phyloP scores from a whole-genome alignment of 2,797 vertebrate genomes.

The Thaleichthys pacificus region DNA sequence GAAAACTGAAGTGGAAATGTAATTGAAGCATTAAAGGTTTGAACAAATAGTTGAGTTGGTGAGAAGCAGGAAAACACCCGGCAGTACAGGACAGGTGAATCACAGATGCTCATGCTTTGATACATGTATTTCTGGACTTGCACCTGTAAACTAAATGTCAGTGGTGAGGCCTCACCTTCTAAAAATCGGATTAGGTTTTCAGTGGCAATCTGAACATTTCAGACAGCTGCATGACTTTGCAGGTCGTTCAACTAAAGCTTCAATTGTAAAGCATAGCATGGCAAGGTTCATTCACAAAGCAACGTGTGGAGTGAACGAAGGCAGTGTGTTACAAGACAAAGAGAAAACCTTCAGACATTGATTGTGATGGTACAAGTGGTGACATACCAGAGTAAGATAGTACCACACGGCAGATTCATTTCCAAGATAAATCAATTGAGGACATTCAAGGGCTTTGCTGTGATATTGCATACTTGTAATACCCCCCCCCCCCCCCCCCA shows the following conservation, averaged over 20 bases:
- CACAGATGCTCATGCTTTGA: too few relatives aligned
- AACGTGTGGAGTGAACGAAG: background rate
- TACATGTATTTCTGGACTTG: conserved; percentile 14
- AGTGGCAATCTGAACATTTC: conserved; percentile 23
- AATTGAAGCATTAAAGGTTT: conserved; percentile 67
- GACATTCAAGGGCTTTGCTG: conserved; percentile 51
- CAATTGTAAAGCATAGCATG: conserved; percentile 25
- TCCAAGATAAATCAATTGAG: conserved; percentile 61
- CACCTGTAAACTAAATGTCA: conserved; percentile 29
- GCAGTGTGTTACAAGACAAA: conserved; percentile 11
- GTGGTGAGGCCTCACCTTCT: conserved; percentile 16
- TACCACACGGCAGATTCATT: conserved; percentile 62
- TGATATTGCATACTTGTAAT: conserved; percentile 48
- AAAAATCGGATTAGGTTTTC: conserved; percentile 41
- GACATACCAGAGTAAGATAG: conserved; percentile 48
- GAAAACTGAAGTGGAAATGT: too few relatives aligned
- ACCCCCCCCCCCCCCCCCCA: conserved; percentile 13
- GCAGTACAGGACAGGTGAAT: too few relatives aligned
- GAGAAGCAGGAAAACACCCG: too few relatives aligned
- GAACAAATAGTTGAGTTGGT: too few relatives aligned
- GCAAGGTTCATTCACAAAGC: conserved; percentile 7
- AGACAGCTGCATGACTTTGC: conserved; percentile 30
- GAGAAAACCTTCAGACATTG: conserved; percentile 18
- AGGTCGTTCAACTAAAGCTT: conserved; percentile 33
- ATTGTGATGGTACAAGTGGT: conserved; percentile 44